Conservation (phyloP, 2,797 vertebrate genomes). For the Smutsia gigantea region DNA sequence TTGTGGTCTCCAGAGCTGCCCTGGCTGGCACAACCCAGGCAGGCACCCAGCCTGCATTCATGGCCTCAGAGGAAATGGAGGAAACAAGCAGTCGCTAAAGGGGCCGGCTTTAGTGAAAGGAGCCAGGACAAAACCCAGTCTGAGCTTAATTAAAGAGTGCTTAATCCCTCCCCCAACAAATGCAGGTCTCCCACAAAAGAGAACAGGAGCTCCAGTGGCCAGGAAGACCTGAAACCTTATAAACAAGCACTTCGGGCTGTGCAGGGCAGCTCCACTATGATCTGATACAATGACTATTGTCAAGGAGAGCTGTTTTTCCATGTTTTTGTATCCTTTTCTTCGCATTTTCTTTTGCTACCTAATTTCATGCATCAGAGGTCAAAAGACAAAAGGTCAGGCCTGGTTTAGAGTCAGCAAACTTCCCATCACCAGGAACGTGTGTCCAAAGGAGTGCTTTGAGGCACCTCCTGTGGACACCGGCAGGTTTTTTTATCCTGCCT, state of each 20-base stretch:
- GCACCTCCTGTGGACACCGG: slow-evolving; percentile 16
- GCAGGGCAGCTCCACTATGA: slow-evolving; percentile 41
- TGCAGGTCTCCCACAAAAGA: slow-evolving; percentile 50
- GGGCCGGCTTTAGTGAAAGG: slow-evolving; percentile 54
- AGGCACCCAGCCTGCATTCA: neutral
- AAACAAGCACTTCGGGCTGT: neutral
- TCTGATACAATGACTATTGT: slow-evolving; percentile 66
- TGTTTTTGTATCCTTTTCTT: slow-evolving; percentile 82
- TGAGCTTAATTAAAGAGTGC: slow-evolving; percentile 30
- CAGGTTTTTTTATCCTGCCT: slow-evolving; percentile 24
- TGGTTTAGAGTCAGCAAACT: slow-evolving; percentile 51
- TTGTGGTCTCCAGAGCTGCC: neutral
- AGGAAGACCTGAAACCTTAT: slow-evolving; percentile 46
- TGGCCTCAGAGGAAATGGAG: slow-evolving; percentile 51
- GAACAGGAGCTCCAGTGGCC: slow-evolving; percentile 50
- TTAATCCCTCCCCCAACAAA: slow-evolving; percentile 48
- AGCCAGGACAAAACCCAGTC: slow-evolving; percentile 47
- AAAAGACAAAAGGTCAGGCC: slow-evolving; percentile 80
- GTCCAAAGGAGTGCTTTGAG: slow-evolving; percentile 46
- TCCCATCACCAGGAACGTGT: slow-evolving; percentile 56
- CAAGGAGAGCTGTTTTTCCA: slow-evolving; percentile 76
- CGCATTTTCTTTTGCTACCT: slow-evolving; percentile 81
- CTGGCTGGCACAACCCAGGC: neutral
- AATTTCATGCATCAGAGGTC: slow-evolving; percentile 72
- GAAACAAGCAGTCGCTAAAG: slow-evolving; percentile 5